Evolutionary conservation across 2,797 vertebrate genomes (phyloP), one percentile per base, ranked within the genome.

Genomic region (Poecile montanus): DNA sequence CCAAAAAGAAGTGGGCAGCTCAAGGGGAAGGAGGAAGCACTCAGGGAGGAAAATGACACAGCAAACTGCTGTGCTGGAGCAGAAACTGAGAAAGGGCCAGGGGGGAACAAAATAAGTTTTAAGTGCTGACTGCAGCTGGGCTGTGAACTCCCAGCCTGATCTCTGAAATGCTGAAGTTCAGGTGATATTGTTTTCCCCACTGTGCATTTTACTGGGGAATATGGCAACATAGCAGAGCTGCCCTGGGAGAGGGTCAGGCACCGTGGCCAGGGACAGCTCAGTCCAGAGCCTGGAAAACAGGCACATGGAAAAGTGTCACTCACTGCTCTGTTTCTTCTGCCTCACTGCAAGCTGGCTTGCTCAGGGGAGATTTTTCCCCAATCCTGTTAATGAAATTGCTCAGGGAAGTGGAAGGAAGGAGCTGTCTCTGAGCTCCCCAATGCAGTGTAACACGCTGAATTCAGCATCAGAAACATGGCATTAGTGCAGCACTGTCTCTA

Each of bases 381-480:
- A 17, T 62, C 26, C 58, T 63, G 30, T 48, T 71, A 16, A 40
- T 42, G 23, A 65, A 68, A 48, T 29, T 53, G 83, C 58, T 89
- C 58, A 45, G 62, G 44, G 62, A 75, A 67, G 44, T 5, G 48
- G 74, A 84, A 89, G 83, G 81, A 87, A 62, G 62, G 74, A 68
- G 26, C 50, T 32, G 27, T 38, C 51, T 8, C 36, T 56, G 80
- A 70, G 20, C 80, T 36, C 56, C 48, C 76, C 42, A 18, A 0
- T 10, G 27, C 70, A 26, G n/a, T 2, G 45, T 10, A 78, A 53
- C 34, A 18, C 0, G 0, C 44, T 20, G 76, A 53, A 14, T 21
- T n/a, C 40, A 2, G 14, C 58, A 21, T 30, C 76, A 74, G n/a
- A 6, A 48, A 20, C 3, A 4, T 1, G 1, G 48, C 0, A 0